Evolutionary conservation across 2,113 vertebrate species (phyloP).

Genomic region (Silurus glanis): DNA sequence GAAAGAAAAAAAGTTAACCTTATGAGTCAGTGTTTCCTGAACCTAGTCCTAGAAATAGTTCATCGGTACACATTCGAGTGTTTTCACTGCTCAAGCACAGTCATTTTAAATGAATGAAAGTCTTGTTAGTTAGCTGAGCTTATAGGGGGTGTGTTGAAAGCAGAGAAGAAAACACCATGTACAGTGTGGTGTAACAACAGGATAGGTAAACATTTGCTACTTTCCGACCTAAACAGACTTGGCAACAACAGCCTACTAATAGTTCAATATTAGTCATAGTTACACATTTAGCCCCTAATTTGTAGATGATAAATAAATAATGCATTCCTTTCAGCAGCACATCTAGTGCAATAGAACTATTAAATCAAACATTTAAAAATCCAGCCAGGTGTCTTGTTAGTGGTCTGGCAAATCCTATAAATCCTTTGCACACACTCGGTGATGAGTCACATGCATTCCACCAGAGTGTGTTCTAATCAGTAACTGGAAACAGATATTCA

Average conservation of each 20-base stretch:
- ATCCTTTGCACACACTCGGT: not conserved
- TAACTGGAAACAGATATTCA: not conserved
- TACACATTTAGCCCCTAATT: not conserved
- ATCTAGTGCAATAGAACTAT: not conserved
- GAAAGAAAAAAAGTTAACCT: not conserved
- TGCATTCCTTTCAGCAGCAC: not conserved
- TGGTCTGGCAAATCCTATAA: not conserved
- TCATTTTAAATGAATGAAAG: conserved; percentile 8
- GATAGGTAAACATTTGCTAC: not conserved
- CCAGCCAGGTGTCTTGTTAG: not conserved
- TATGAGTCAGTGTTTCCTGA: conserved; percentile 33
- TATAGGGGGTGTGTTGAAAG: too few species aligned
- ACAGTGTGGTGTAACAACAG: not conserved
- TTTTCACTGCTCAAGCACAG: conserved; percentile 4
- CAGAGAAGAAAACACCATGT: not conserved
- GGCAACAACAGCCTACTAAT: not conserved
- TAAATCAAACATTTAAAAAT: not conserved
- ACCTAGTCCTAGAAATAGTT: not conserved
- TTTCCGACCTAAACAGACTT: not conserved
- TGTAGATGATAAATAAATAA: not conserved
- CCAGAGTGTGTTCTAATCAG: not conserved
- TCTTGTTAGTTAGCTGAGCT: not conserved
- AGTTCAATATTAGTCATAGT: conserved; percentile 6
- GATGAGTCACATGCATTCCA: conserved; percentile 13
- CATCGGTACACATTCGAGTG: not conserved